Percentiles rank a stretch among this genome's conserved stretches.
Conservation (phyloP, 2,888 invertebrate species). For the Plebejus melissa region DNA sequence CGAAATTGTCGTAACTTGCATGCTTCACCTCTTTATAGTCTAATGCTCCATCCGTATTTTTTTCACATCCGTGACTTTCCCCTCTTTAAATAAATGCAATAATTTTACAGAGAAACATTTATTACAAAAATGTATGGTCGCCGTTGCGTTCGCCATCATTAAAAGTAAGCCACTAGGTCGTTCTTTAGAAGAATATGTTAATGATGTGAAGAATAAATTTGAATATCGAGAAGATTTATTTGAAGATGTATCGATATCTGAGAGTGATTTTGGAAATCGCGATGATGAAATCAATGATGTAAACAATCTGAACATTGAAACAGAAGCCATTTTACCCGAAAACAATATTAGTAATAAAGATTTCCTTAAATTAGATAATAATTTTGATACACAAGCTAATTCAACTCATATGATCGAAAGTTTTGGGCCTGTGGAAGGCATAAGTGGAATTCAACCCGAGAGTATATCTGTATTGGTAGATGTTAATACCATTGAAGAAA, state of each 20-base stretch:
- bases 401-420: neutral
- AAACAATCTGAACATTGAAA: slow-evolving; percentile 32
- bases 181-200: slow-evolving; percentile 32
- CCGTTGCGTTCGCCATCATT: slow-evolving; percentile 36
- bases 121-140: slow-evolving; percentile 36
- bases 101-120: slow-evolving; percentile 34
- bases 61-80: no score
- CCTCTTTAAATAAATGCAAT: neutral
- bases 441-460: neutral
- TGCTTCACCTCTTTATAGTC: no score
- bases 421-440: neutral
- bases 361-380: slow-evolving; percentile 4
- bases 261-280: slow-evolving; percentile 26
- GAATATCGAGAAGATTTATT: slow-evolving; percentile 26
- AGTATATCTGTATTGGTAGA: neutral
- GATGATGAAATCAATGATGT: slow-evolving; percentile 28
- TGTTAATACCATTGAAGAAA: neutral
- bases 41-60: no score
- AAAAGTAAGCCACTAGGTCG: slow-evolving; percentile 34
- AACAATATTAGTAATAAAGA: slow-evolving; percentile 14
- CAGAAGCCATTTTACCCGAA: neutral
- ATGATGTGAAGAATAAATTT: slow-evolving; percentile 31
- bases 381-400: slow-evolving; percentile 2
- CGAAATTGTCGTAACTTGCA: no score
- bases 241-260: slow-evolving; percentile 32